phyloP scores from a whole-genome alignment of 2,113 vertebrate species.

The Sclerurus mexicanus region DNA sequence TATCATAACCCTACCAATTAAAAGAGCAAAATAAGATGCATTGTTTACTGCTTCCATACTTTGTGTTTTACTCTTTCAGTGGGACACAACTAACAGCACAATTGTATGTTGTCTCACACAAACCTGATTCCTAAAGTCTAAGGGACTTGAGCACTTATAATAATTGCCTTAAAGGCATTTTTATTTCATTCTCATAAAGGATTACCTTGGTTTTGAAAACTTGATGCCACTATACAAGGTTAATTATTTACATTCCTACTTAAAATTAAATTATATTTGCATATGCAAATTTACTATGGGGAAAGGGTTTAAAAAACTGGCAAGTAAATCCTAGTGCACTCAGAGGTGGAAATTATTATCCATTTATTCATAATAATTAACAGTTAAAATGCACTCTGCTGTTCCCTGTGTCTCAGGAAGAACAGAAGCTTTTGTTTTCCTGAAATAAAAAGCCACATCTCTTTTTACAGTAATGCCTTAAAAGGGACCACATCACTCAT shows the following conservation, averaged over 20 bases:
- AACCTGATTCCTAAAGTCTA: neutral
- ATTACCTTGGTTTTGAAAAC: constrained; percentile 46
- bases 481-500: neutral
- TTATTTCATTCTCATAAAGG: constrained; percentile 35
- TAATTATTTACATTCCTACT: constrained; percentile 52
- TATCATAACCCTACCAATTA: neutral
- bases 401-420: constrained; percentile 33
- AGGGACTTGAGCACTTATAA: neutral
- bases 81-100: neutral
- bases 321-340: constrained; percentile 28
- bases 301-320: constrained; percentile 12
- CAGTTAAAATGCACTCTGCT: constrained; percentile 60
- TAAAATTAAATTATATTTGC: constrained; percentile 52
- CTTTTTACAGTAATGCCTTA: constrained; percentile 65
- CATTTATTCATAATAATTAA: constrained; percentile 57
- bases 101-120: neutral
- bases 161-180: constrained; percentile 32
- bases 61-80: neutral
- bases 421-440: constrained; percentile 65
- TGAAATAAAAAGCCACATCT: constrained; percentile 60
- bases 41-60: neutral
- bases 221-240: constrained; percentile 8
- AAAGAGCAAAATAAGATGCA: neutral
- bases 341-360: constrained; percentile 57
- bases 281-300: constrained; percentile 24